Evolutionary conservation across 2,113 vertebrate species (phyloP), one percentile per base, ranked within the genome.

Genomic region (Elephas maximus): DNA sequence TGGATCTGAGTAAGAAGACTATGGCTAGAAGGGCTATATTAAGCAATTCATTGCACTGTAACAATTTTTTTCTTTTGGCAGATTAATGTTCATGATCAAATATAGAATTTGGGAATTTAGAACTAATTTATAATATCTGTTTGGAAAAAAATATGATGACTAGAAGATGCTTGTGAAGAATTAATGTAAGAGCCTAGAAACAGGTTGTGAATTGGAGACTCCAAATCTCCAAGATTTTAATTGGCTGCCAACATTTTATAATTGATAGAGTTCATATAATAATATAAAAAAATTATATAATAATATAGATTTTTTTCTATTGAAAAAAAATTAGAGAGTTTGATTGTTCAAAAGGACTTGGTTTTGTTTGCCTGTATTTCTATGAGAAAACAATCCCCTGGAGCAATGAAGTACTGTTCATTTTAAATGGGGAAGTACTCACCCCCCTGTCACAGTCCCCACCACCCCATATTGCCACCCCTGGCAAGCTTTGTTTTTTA

Each of bases 141-240:
- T 80, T 86, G 71, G 71, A 48, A 20, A 63, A 69, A 45, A 12
- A 57, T 57, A 15, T 9, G 53, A 24, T 26, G 21, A 10, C 1
- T 10, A 6, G n/a, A n/a, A 45, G n/a, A 8, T 14, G 69, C 4
- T 8, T 21, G 8, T 20, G 17, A 18, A 51, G 71, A 6, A 14
- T 44, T 5, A 1, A 0, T 1, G 0, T 5, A 5, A 41, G 63
- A 76, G 62, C 18, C 17, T 6, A 24, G 3, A 5, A 21, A n/a
- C 30, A 2, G 17, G n/a, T 21, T 41, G 23, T 3, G 18, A 63
- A 2, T 6, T 12, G 26, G 21, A n/a, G 30, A 44, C 53, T 57
- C 15, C 11, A 57, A 57, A 57, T 77, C 87, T 93, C 48, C 12
- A 67, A 78, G 69, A 44, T 53, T 44, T 67, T 71, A 83, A 14